Conservation (phyloP, 2,113 vertebrate genomes). For the Anser brachyrhynchus region DNA sequence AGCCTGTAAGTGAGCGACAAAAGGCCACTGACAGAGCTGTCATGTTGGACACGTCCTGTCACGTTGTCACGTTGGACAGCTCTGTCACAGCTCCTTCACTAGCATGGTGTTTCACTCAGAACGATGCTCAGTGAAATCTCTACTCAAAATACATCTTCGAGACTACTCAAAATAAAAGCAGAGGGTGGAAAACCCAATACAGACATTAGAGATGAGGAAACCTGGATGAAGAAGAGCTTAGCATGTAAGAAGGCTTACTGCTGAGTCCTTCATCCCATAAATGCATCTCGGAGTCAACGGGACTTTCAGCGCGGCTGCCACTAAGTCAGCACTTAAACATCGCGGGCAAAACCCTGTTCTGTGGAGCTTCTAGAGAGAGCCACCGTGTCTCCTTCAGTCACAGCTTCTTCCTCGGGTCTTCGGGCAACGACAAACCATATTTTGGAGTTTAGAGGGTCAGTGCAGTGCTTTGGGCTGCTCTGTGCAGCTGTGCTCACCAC, state of each 20-base stretch:
- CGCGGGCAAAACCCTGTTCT: not conserved
- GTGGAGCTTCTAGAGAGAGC: not conserved
- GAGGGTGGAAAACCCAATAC: not conserved
- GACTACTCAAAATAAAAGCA: not conserved
- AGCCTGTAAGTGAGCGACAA: not conserved
- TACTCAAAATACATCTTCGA: not conserved
- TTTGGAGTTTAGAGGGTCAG: not conserved
- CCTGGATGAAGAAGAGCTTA: not conserved
- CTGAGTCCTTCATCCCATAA: constrained; percentile 26
- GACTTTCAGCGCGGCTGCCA: not conserved
- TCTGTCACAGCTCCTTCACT: not conserved
- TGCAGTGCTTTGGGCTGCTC: not conserved
- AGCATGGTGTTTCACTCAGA: not conserved
- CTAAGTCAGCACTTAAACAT: not conserved
- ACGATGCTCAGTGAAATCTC: not conserved
- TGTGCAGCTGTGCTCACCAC: not conserved
- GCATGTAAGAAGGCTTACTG: constrained; percentile 25
- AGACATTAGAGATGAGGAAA: not conserved
- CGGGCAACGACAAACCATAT: not conserved
- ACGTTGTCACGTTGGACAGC: not conserved
- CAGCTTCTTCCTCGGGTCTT: not conserved
- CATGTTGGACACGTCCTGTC: not conserved
- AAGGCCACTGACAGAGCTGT: not conserved
- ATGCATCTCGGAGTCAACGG: not conserved
- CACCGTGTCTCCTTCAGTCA: not conserved